Evolutionary conservation across 2,888 invertebrate species (phyloP).

Genomic region (Drosophila mulleri): DNA sequence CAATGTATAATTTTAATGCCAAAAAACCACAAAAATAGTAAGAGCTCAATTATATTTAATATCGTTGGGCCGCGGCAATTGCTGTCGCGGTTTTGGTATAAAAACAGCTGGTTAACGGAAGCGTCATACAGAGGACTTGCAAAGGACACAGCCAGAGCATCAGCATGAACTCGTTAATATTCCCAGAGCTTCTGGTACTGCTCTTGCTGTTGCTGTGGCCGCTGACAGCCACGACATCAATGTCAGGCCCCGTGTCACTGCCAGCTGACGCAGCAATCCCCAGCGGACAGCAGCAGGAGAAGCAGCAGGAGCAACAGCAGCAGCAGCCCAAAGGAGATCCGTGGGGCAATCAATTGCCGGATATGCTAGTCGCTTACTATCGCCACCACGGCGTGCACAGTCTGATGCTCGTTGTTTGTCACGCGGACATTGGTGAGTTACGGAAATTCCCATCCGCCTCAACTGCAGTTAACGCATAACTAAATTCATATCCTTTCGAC

Average conservation of each 20-base stretch:
- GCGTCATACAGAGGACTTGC: constrained; percentile 45
- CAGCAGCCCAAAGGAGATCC: constrained; percentile 36
- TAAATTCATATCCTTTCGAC: constrained; percentile 41
- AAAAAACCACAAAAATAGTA: constrained; percentile 1
- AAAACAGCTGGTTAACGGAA: constrained; percentile 46
- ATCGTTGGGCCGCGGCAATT: constrained; percentile 19
- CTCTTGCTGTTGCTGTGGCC: constrained; percentile 18
- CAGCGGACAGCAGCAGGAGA: constrained; percentile 37
- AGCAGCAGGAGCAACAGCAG: background rate
- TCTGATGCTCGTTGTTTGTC: constrained; percentile 79
- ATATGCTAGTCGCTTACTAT: constrained; percentile 81
- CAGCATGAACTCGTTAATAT: constrained; percentile 74
- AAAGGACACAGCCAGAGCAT: constrained; percentile 11
- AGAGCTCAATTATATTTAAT: constrained; percentile 63
- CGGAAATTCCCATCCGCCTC: background rate
- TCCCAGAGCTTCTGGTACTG: constrained; percentile 39
- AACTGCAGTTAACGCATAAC: constrained; percentile 8
- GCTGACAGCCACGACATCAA: constrained; percentile 45
- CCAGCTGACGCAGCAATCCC: constrained; percentile 56
- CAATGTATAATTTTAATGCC: constrained; percentile 75
- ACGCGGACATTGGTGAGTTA: constrained; percentile 73
- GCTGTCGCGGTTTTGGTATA: constrained; percentile 45
- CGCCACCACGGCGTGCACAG: constrained; percentile 79
- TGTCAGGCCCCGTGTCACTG: constrained; percentile 63
- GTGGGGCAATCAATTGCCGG: constrained; percentile 79